phyloP scores from a whole-genome alignment of 2,797 vertebrate species.

The Alexandromys oeconomus region DNA sequence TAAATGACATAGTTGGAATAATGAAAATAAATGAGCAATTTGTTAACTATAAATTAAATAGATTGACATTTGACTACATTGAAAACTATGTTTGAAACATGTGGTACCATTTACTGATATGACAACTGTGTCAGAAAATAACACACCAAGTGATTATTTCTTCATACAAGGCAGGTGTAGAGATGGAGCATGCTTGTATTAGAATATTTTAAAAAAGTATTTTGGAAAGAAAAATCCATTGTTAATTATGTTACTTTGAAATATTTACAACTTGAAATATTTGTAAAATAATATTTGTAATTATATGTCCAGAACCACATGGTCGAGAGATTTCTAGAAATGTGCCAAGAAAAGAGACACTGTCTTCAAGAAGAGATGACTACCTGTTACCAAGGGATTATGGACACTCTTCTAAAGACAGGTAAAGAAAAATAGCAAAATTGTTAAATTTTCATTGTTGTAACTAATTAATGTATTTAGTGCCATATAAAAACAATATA shows the following conservation, averaged over 20 bases:
- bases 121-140: background rate
- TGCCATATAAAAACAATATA: too few relatives aligned
- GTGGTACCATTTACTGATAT: too few relatives aligned
- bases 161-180: background rate
- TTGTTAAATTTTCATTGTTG: too few relatives aligned
- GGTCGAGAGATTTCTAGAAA: constrained; percentile 94
- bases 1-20: background rate
- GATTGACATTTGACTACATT: background rate
- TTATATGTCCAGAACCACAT: constrained; percentile 91
- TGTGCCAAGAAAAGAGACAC: constrained; percentile 92
- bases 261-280: background rate
- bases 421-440: too few relatives aligned
- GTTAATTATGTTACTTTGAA: background rate
- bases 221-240: background rate
- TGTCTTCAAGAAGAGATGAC: constrained; percentile 94
- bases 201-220: background rate
- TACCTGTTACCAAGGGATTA: constrained; percentile 94
- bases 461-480: too few relatives aligned
- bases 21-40: background rate
- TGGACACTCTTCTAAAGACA: too few relatives aligned
- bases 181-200: background rate
- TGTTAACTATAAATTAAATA: background rate
- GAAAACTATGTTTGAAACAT: background rate
- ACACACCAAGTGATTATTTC: background rate
- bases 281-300: background rate